Percentiles rank a stretch among this genome's conserved stretches.
Evolutionary conservation across 2,888 invertebrate species (phyloP).

Genomic region (Stenoptilia bipunctidactyla): DNA sequence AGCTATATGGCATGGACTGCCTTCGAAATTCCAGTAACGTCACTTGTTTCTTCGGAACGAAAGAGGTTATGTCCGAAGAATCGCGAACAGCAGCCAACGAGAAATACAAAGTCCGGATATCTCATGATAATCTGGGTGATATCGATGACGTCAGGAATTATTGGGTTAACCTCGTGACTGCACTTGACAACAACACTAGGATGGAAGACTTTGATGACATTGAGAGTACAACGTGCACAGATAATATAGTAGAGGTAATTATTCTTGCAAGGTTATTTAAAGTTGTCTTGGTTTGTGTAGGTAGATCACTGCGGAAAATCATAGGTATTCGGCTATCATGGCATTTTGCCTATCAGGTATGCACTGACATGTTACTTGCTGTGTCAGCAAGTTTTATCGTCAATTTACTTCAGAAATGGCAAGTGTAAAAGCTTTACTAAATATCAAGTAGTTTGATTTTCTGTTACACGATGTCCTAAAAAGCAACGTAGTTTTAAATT

Average conservation of each 20-base stretch:
- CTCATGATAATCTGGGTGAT: slow-evolving; percentile 29
- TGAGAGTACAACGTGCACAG: slow-evolving; percentile 38
- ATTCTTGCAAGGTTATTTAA: no score
- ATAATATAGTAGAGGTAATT: slow-evolving; percentile 27
- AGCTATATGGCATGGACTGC: slow-evolving; percentile 55
- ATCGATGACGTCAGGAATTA: slow-evolving; percentile 32
- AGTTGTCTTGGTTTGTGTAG: no score
- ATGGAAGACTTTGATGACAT: slow-evolving; percentile 32
- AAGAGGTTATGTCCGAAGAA: slow-evolving; percentile 34
- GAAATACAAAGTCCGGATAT: slow-evolving; percentile 36
- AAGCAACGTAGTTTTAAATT: no score
- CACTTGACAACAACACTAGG: slow-evolving; percentile 23
- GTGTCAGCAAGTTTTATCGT: no score
- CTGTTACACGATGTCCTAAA: no score
- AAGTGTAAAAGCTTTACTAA: no score
- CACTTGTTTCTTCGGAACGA: slow-evolving; percentile 42
- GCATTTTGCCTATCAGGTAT: no score
- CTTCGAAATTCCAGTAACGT: slow-evolving; percentile 39
- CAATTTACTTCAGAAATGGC: no score
- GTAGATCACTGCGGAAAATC: no score
- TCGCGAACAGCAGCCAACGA: slow-evolving; percentile 14
- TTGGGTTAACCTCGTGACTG: slow-evolving; percentile 39
- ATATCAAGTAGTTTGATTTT: no score
- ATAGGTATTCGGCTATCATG: no score
- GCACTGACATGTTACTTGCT: no score